Evolutionary conservation across 1,140 invertebrate genomes (phyloP), one percentile per base, ranked within the genome.

Genomic region (Saxidomus purpurata): DNA sequence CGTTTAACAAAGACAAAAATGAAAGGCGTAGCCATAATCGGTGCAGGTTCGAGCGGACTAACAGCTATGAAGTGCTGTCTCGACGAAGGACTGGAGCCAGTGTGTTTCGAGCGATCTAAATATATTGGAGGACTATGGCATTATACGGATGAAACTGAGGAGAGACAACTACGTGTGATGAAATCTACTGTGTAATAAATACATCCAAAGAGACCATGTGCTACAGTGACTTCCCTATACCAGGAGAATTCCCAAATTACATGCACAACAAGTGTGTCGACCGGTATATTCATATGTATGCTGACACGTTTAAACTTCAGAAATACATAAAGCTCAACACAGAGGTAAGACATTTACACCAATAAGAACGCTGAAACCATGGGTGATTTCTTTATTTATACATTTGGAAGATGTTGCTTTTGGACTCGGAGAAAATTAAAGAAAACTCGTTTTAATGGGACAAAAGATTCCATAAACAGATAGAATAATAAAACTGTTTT

Each of bases 191-290:
- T 96, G 25, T n/a, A n/a, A 96, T 96, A 9, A 96, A 97, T 88
- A 96, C 96, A 1, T 96, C 95, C 63, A 96, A 96, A 74, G 96
- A 97, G 90, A 95, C 96, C 93, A 96, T 96, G 96, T 93, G 95
- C 13, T 96, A 95, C 93, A 96, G 96, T 40, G 96, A 96, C 89
- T 96, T 96, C 80, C 96, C 96, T 0, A 96, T 96, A 6, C 96
- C 96, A 11, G 82, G 67, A 31, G 94, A 96, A 11, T 96, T 88
- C 49, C 94, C 96, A 0, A 96, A 90, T 88, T 96, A 95, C 83
- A 96, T 96, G 96, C 96, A 96, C 87, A 95, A 96, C 83, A 91
- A 92, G 3, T 91, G 93, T 59, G 94, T 96, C 9, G 80, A 94
- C n/a, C 91, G 95, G 87, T 96, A 96, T 91, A 93, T 96, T 52